Base-by-base conservation (phyloP, 2,797 vertebrate species). In the Vespertilio murinus region DNA sequence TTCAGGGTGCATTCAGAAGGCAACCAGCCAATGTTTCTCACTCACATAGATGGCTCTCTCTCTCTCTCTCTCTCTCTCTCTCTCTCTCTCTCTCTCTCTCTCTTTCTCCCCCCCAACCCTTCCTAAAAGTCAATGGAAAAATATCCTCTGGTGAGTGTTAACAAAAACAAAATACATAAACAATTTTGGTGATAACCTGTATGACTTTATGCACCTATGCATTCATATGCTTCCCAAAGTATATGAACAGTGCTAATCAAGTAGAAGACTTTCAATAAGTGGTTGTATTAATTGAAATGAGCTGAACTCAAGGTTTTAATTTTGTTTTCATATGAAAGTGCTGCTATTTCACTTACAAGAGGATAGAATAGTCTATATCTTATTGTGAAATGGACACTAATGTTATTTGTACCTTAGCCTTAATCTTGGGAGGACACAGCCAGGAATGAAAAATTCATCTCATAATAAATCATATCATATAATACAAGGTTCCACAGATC, bases 201-300 rank as follows among this genome's bases (percentile, higher is more conserved):
- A 40, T 49, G 8, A 71, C 40, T 83, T 87, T 91, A 59, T 30
- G 61, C 5, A 83, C 49, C 59, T 77, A 42, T 30, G 6, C 1
- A 83, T 91, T 75, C 0, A 1, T 49, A 17, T 80, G 22, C 42
- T 75, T 74, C 17, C 28, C 9, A 73, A n/a, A 74, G 17, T 23
- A 47, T 35, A 18, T 77, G 74, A 52, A 86, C 2, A 25, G 30
- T 73, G 22, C 49, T 92, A 54, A 82, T 33, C 4, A 86, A 45
- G 6, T 77, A 59, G 69, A 75, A 81, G 54, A 40, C 11, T 40
- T 35, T 65, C 49, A 85, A 77, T 13, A 95, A 91, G n/a, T 79
- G 18, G 8, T 54, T 80, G 40, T 28, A 47, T 47, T 83, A 94
- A 83, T 49, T 93, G 77, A 91, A 95, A n/a, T 61, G 18, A 82